phyloP scores from a whole-genome alignment of 2,888 invertebrate genomes.

The Catocala nupta region DNA sequence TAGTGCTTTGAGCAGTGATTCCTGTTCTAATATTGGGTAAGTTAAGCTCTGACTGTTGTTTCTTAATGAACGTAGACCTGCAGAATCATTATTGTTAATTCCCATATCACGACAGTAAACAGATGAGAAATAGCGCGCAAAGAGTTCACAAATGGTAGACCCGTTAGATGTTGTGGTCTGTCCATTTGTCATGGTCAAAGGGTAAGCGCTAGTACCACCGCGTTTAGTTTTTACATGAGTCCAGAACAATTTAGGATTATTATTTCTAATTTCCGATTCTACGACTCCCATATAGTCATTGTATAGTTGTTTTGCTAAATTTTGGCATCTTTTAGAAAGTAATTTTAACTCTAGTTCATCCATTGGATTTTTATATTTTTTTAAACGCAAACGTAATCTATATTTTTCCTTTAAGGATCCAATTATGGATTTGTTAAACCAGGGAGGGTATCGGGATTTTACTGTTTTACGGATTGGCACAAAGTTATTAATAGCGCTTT shows the following conservation, averaged over 20 bases:
- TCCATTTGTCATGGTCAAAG: constrained; percentile 10
- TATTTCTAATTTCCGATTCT: constrained; percentile 1
- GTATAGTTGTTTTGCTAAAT: constrained; percentile 4
- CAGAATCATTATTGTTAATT: not conserved
- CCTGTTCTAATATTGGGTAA: not conserved
- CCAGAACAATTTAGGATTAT: constrained; percentile 12
- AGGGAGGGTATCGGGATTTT: not conserved
- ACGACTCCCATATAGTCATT: not conserved
- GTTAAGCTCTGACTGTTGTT: not conserved
- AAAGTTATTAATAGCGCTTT: constrained; percentile 6
- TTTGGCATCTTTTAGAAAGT: constrained; percentile 4
- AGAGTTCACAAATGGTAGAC: constrained; percentile 6
- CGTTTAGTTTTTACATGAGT: constrained; percentile 7
- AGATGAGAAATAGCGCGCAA: constrained; percentile 9
- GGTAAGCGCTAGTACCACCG: constrained; percentile 9
- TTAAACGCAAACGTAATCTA: constrained; percentile 5
- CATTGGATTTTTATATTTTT: constrained; percentile 13
- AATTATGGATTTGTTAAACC: constrained; percentile 8
- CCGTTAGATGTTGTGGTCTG: constrained; percentile 6
- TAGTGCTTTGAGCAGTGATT: not conserved
- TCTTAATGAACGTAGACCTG: not conserved
- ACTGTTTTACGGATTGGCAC: constrained; percentile 1
- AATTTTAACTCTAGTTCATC: not conserved
- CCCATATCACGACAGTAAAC: constrained; percentile 1
- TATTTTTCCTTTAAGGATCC: constrained; percentile 10